Conservation (phyloP, 2,888 invertebrate species). For the Piscicola geometra region DNA sequence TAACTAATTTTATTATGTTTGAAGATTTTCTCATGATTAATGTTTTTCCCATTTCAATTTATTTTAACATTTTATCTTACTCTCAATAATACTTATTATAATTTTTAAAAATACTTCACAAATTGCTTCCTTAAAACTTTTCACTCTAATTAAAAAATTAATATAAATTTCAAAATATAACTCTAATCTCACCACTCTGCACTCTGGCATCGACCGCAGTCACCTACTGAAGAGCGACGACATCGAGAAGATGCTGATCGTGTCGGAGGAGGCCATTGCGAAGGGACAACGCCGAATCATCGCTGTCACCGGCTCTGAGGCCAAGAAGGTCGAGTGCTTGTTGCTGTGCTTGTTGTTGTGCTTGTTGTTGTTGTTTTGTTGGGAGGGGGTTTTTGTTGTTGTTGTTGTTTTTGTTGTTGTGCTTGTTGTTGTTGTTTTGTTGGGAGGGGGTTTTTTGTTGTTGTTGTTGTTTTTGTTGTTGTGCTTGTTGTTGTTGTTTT, state of each 20-base stretch:
- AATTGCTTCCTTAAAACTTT: no score
- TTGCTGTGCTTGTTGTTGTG: neutral
- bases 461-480: no score
- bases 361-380: neutral
- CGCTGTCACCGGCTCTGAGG: conserved; percentile 91
- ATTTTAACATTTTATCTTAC: no score
- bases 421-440: neutral
- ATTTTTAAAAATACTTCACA: no score
- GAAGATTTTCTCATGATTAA: no score
- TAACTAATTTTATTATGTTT: no score
- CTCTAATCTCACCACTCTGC: neutral
- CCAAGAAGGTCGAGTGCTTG: conserved; percentile 58
- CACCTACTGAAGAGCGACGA: conserved; percentile 86
- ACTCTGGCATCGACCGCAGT: conserved; percentile 51
- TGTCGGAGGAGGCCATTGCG: conserved; percentile 96
- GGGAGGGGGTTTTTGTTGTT: neutral
- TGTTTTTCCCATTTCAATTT: no score
- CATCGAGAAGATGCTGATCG: conserved; percentile 89
- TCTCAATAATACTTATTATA: no score
- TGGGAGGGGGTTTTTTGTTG: neutral
- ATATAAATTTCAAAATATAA: neutral
- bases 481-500: no score
- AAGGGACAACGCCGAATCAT: conserved; percentile 96
- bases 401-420: no score
- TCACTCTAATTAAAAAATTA: neutral